Evolutionary conservation across 2,113 vertebrate genomes (phyloP).

Genomic region (Paradoxurus hermaphroditus): DNA sequence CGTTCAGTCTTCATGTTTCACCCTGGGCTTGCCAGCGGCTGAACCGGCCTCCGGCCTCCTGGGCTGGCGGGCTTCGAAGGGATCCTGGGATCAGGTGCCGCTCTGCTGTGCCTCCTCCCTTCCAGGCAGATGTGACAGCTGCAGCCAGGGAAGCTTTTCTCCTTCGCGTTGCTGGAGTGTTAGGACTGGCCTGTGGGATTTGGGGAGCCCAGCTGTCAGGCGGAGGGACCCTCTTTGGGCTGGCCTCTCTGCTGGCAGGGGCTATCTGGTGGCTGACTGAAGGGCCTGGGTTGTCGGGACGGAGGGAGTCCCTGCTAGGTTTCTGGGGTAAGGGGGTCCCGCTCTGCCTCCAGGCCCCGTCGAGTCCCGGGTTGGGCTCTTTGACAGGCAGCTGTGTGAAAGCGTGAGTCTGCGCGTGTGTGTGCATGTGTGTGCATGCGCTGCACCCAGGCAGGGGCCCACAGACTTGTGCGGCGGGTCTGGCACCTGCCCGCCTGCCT

Average conservation of each 20-base stretch:
- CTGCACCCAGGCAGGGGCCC: background rate
- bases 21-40: constrained; percentile 59
- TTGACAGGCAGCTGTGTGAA: background rate
- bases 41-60: constrained; percentile 53
- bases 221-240: background rate
- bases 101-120: constrained; percentile 46
- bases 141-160: constrained; percentile 49
- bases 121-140: constrained; percentile 74
- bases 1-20: constrained; percentile 73
- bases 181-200: constrained; percentile 39
- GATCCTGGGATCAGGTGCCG: constrained; percentile 76
- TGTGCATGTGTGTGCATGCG: background rate
- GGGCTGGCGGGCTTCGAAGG: constrained; percentile 41
- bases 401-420: background rate
- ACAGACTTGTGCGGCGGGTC: background rate
- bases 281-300: background rate
- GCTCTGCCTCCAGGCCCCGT: background rate
- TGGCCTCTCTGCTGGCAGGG: background rate
- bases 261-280: background rate
- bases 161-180: background rate
- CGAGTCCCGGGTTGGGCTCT: background rate
- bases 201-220: constrained; percentile 50
- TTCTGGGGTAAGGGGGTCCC: background rate
- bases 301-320: background rate
- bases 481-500: constrained; percentile 40